A percentile compares a stretch with the other conserved stretches of the same genome.
Evolutionary conservation across 2,888 invertebrate species (phyloP).

Genomic region (Nomada lathburiana): DNA sequence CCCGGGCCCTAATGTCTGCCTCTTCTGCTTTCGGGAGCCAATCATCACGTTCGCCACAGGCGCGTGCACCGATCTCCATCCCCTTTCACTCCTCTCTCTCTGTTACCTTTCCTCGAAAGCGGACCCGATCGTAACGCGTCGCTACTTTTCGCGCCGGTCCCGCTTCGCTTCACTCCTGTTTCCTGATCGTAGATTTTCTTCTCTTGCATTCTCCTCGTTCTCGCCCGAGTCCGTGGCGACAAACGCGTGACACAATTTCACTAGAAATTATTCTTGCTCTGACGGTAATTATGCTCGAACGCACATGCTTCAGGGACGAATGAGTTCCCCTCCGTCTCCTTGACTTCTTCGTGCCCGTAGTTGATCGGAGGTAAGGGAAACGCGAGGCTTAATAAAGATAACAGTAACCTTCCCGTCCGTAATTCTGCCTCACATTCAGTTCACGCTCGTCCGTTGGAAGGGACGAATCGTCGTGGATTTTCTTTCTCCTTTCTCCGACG

Average conservation of each 20-base stretch:
- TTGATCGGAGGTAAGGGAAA: too few species aligned
- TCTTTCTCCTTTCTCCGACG: constrained; percentile 7
- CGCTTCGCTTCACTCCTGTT: constrained; percentile 18
- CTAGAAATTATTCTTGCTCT: too few species aligned
- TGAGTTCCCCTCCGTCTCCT: too few species aligned
- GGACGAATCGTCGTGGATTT: background rate
- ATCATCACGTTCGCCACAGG: constrained; percentile 74
- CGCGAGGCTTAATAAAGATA: too few species aligned
- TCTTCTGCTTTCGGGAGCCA: constrained; percentile 71
- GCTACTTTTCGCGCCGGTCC: constrained; percentile 48
- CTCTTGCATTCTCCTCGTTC: too few species aligned
- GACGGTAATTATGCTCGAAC: too few species aligned
- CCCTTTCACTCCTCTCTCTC: constrained; percentile 31
- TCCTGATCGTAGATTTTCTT: too few species aligned
- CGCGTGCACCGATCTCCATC: constrained; percentile 70
- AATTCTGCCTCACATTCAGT: background rate
- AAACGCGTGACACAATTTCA: too few species aligned
- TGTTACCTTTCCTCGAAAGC: constrained; percentile 27
- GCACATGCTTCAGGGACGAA: too few species aligned
- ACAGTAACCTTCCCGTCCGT: background rate
- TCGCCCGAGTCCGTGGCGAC: too few species aligned
- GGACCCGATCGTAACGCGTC: constrained; percentile 30
- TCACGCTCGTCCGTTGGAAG: too few species aligned
- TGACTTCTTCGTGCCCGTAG: too few species aligned
- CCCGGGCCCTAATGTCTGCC: constrained; percentile 70